Percentiles rank a stretch among this genome's conserved stretches.
These are phyloP conservation scores for Fistularia tabacaria DNA, from an alignment of 2,797 vertebrate genomes.

Conservation along the genomic window DNA sequence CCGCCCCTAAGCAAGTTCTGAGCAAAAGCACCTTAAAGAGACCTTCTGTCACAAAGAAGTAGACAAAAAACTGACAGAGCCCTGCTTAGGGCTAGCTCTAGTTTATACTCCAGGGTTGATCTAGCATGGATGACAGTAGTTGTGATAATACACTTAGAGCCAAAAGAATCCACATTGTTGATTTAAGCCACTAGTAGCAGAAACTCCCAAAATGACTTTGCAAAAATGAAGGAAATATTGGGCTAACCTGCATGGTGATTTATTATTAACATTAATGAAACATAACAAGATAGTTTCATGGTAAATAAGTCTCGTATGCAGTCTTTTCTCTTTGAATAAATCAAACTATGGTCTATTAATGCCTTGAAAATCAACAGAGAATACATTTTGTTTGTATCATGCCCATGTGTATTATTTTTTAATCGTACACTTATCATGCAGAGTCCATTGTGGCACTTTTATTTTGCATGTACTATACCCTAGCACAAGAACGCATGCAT, in stretches of 20 bases:
- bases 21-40: slow-evolving; percentile 24
- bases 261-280: no score
- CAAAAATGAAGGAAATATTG: no score
- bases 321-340: no score
- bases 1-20: slow-evolving; percentile 72
- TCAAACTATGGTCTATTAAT: no score
- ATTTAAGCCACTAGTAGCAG: slow-evolving; percentile 5
- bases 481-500: slow-evolving; percentile 26
- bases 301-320: no score
- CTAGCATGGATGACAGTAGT: slow-evolving; percentile 4
- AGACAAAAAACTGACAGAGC: slow-evolving; percentile 13
- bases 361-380: no score
- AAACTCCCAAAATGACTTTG: no score
- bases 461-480: slow-evolving; percentile 27
- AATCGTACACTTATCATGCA: slow-evolving; percentile 12
- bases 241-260: no score
- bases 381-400: neutral
- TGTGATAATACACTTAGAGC: neutral
- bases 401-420: slow-evolving; percentile 5
- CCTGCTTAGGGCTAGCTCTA: slow-evolving; percentile 44
- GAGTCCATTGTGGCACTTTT: slow-evolving; percentile 38
- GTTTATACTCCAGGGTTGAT: slow-evolving; percentile 32
- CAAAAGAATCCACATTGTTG: slow-evolving; percentile 1
- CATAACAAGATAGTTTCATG: no score
- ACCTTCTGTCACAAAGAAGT: slow-evolving; percentile 1